A percentile compares a stretch with the other conserved stretches of the same genome.
Conservation (phyloP, 35 echinoderm and acorn worm genomes). For the Stichopus chloronotus region DNA sequence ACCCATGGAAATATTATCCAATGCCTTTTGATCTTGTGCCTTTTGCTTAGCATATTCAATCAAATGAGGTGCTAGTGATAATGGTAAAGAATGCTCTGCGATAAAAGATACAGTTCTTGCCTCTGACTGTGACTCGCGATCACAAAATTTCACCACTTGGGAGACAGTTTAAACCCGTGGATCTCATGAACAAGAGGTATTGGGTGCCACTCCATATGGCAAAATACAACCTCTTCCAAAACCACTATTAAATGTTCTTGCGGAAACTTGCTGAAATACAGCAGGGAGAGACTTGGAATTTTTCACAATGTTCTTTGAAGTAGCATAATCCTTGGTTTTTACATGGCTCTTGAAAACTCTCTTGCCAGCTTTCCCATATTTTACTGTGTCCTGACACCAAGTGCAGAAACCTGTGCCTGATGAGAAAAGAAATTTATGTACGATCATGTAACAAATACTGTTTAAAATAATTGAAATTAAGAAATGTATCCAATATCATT, state of each 20-base stretch:
- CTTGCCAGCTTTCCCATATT: not conserved
- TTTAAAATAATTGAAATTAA: not conserved
- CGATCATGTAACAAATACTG: not conserved
- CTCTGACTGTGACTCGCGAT: not conserved
- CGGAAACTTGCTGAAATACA: not conserved
- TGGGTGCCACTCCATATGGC: not conserved
- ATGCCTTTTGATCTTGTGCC: not conserved
- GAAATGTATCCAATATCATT: not conserved
- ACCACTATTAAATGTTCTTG: not conserved
- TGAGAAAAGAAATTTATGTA: not conserved
- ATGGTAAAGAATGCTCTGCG: too few species aligned
- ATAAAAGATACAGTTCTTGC: too few species aligned
- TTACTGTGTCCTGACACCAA: not conserved
- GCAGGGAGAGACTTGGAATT: not conserved
- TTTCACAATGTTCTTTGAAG: too few species aligned
- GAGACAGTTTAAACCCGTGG: not conserved
- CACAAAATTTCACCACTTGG: not conserved
- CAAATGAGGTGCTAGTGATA: slow-evolving; percentile 31
- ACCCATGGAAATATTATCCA: slow-evolving; percentile 20
- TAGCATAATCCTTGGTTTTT: not conserved
- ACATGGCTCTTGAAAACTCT: not conserved
- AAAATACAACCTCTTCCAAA: not conserved
- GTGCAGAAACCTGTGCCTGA: not conserved
- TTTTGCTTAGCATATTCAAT: slow-evolving; percentile 5
- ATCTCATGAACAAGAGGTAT: not conserved